phyloP scores from a whole-genome alignment of 2,113 vertebrate species.

The Oryzias celebensis region DNA sequence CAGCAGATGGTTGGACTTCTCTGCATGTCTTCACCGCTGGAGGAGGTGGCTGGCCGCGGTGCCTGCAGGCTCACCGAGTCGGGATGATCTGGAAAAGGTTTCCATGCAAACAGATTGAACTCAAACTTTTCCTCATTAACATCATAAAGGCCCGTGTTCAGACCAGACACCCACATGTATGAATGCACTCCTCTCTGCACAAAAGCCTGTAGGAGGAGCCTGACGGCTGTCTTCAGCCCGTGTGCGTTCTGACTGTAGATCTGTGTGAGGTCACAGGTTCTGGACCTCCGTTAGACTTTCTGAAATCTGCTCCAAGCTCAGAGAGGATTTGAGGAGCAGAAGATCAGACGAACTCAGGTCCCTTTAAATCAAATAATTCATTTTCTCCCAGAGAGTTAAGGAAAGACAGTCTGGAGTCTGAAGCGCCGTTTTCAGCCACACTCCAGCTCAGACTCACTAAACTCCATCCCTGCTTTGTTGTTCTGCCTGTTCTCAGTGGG shows the following conservation, averaged over 20 bases:
- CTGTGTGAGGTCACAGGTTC: too few relatives aligned
- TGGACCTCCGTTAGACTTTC: too few relatives aligned
- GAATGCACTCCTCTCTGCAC: too few relatives aligned
- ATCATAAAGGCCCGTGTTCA: neutral
- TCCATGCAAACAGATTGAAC: neutral
- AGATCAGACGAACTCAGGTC: neutral
- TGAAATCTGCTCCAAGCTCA: neutral
- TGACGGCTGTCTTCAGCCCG: accelerated
- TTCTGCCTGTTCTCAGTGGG: neutral
- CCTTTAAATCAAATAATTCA: neutral
- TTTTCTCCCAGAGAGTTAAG: too few relatives aligned
- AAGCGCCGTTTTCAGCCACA: too few relatives aligned
- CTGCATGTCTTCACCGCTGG: conserved; percentile 13
- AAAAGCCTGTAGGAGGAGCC: conserved; percentile 10
- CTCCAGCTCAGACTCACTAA: too few relatives aligned
- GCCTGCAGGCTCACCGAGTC: conserved; percentile 25
- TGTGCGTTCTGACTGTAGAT: too few relatives aligned
- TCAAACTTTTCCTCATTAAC: neutral
- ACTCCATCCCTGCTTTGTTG: too few relatives aligned
- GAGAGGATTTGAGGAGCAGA: neutral
- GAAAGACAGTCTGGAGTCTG: too few relatives aligned
- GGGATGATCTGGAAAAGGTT: conserved; percentile 16
- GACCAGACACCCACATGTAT: neutral
- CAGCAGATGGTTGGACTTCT: neutral
- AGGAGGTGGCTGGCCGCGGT: conserved; percentile 5